A percentile compares a stretch with the other conserved stretches of the same genome.
phyloP scores from a whole-genome alignment of 2,113 vertebrate species.

The Circaetus gallicus region DNA sequence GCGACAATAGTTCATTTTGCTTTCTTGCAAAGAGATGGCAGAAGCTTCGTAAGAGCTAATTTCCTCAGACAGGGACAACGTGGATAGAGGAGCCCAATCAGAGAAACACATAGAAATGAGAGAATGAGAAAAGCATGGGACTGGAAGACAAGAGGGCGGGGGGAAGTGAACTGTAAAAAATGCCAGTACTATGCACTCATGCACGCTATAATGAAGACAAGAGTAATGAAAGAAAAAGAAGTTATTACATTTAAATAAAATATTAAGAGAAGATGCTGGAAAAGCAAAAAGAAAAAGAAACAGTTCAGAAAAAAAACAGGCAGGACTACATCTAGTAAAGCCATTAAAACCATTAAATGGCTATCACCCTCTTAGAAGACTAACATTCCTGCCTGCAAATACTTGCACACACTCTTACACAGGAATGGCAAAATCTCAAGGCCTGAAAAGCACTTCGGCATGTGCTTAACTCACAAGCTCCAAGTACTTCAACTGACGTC shows the following conservation, averaged over 20 bases:
- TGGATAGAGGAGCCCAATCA: background rate
- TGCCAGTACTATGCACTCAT: background rate
- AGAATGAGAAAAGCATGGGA: background rate
- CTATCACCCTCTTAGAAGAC: background rate
- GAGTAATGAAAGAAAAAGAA: background rate
- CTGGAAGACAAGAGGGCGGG: background rate
- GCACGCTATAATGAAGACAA: background rate
- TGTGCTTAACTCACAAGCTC: constrained; percentile 32
- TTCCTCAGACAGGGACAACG: background rate
- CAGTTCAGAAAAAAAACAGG: background rate
- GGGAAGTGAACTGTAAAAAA: background rate
- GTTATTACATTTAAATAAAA: background rate
- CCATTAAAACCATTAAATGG: constrained; percentile 5
- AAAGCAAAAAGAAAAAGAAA: background rate
- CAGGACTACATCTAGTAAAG: background rate
- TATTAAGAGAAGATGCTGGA: background rate
- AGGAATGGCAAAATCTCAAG: background rate
- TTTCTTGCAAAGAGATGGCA: background rate
- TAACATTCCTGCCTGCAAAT: constrained; percentile 15
- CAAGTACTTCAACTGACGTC: background rate
- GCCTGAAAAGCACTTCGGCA: constrained; percentile 33
- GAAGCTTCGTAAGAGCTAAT: background rate
- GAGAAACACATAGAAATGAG: background rate
- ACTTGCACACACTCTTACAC: background rate
- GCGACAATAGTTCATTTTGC: accelerated